These are phyloP conservation scores for Troides aeacus DNA, from an alignment of 2,888 invertebrate genomes.

Conservation along the genomic window DNA sequence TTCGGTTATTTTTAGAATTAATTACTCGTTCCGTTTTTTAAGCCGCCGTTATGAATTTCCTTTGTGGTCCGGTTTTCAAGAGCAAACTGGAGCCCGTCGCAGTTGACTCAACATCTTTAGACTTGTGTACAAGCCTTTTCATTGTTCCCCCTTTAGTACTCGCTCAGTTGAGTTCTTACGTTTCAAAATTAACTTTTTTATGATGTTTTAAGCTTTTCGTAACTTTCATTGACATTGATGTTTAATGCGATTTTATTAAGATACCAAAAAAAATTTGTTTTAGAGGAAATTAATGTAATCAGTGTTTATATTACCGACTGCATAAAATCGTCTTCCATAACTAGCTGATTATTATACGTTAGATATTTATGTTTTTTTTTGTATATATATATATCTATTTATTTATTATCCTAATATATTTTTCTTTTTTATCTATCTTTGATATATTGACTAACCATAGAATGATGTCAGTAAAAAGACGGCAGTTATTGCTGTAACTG, in stretches of 20 bases:
- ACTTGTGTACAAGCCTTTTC: slow-evolving; percentile 16
- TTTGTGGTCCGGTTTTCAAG: slow-evolving; percentile 26
- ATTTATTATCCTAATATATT: not conserved
- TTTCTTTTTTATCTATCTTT: not conserved
- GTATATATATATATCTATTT: not conserved
- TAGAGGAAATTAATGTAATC: no score
- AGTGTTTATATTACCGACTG: no score
- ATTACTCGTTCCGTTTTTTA: slow-evolving; percentile 24
- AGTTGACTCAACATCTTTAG: slow-evolving; percentile 22
- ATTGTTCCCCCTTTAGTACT: slow-evolving; percentile 16
- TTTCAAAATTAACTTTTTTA: slow-evolving; percentile 5
- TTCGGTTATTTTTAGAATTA: slow-evolving; percentile 25
- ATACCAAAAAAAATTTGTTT: no score
- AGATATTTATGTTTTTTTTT: not conserved
- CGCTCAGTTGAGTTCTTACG: slow-evolving; percentile 4
- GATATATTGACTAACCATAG: not conserved
- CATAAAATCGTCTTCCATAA: no score
- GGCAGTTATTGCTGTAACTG: no score
- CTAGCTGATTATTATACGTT: no score
- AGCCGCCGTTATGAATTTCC: slow-evolving; percentile 26
- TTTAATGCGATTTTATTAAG: no score
- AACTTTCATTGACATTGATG: no score
- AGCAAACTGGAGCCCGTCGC: slow-evolving; percentile 19
- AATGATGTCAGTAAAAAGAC: no score
- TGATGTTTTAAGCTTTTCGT: not conserved